Evolutionary conservation across 2,113 vertebrate species (phyloP).

Genomic region (Aramus guarauna): DNA sequence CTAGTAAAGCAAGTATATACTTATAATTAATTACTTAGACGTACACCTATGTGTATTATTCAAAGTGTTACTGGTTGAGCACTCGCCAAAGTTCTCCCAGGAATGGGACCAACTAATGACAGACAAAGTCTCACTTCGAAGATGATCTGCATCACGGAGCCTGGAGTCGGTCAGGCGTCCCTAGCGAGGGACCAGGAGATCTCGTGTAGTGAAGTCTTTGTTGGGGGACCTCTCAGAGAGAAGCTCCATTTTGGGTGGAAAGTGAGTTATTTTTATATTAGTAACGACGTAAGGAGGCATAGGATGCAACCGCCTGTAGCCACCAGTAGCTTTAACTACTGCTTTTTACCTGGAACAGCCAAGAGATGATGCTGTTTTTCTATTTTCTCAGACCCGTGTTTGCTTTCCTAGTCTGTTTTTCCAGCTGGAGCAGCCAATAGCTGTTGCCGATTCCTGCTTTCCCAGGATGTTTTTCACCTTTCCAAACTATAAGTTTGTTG

Average conservation of each 20-base stretch:
- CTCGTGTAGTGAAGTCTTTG: fast-evolving
- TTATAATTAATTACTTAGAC: neutral
- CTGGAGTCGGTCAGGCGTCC: neutral
- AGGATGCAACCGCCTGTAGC: neutral
- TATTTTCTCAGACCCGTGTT: neutral
- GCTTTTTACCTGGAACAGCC: neutral
- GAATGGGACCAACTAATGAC: neutral
- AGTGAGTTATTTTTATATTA: neutral
- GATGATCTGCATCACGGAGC: neutral
- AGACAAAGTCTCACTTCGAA: neutral
- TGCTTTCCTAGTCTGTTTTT: neutral
- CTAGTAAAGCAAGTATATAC: neutral
- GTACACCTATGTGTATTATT: neutral
- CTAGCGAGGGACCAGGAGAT: neutral
- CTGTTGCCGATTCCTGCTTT: neutral
- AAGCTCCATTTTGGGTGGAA: neutral
- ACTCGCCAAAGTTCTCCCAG: neutral
- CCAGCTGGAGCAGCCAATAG: neutral
- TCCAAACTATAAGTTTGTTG: neutral
- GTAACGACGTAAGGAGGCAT: neutral
- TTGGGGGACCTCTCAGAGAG: neutral
- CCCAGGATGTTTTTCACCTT: neutral
- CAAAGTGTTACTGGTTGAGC: neutral
- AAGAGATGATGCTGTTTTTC: neutral
- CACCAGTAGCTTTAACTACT: neutral